Base-by-base conservation (phyloP, 2,888 invertebrate species). In the Phanerotoma sp. region DNA sequence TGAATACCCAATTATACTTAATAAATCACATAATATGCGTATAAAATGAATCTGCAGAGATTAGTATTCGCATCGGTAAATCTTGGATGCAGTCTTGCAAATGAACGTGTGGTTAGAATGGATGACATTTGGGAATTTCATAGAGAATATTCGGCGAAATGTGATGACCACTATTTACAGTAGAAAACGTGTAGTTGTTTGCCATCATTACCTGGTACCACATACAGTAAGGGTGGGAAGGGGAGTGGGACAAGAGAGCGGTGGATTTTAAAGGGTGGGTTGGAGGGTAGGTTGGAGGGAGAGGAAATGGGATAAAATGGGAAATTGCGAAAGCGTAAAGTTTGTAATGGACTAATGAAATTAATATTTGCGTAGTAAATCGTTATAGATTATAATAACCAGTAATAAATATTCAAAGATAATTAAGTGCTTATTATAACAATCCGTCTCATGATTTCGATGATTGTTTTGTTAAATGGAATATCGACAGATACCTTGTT, bases 161-260 rank as follows among this genome's bases (percentile, higher is more conserved):
- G 33, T 15, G n/a, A n/a, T 38, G 16, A 11, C 9, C 20, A 38
- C n/a, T 40, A 46, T 53, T 48, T 48, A 41, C 54, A 37, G 25
- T 15, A n/a, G 42, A 33, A 44, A 49, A 33, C 46, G 46, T 21
- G 33, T 40, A 33, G 16, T 38, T 54, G 42, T 54, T 54, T 49
- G 44, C 42, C 33, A 22, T 54, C 47, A 54, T 54, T 48, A 49
- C 42, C 37, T 33, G 20, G 35, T 40, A 25, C 25, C 25, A 25
- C 9, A n/a, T n/a, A n/a, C n/a, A n/a, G n/a, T n/a, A n/a, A n/a
- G n/a, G n/a, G n/a, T n/a, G n/a, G n/a, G n/a, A n/a, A n/a, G n/a
- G n/a, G n/a, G n/a, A n/a, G n/a, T n/a, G n/a, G n/a, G n/a, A n/a
- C n/a, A n/a, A n/a, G n/a, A n/a, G n/a, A n/a, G n/a, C n/a, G n/a